A percentile compares a stretch with the other conserved stretches of the same genome.
phyloP scores from a whole-genome alignment of 2,797 vertebrate genomes.

The Distichodus sexfasciatus region DNA sequence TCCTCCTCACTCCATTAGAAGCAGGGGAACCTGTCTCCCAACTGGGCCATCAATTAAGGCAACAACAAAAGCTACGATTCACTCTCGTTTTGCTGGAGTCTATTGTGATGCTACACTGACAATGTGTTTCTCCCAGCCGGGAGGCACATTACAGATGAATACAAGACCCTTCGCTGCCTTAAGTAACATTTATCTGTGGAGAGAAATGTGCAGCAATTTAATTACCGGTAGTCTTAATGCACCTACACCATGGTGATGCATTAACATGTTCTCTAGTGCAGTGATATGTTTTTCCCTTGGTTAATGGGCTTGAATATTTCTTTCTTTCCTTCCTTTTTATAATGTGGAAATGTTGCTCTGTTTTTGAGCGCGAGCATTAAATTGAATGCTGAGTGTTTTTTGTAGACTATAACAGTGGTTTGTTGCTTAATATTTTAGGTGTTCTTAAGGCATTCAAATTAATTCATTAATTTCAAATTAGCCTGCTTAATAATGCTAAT shows the following conservation, averaged over 20 bases:
- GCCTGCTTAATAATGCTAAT: too few relatives aligned
- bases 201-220: constrained; percentile 33
- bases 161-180: constrained; percentile 14
- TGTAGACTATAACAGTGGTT: too few relatives aligned
- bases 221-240: constrained; percentile 36
- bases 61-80: constrained; percentile 60
- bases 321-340: background rate
- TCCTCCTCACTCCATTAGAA: constrained; percentile 55
- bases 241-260: constrained; percentile 14
- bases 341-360: background rate
- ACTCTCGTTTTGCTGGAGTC: constrained; percentile 63
- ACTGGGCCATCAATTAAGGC: constrained; percentile 56
- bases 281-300: background rate
- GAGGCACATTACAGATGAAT: constrained; percentile 43
- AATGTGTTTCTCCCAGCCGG: constrained; percentile 56
- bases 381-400: too few relatives aligned
- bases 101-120: constrained; percentile 69
- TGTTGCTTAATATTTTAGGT: too few relatives aligned
- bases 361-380: background rate
- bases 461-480: too few relatives aligned
- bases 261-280: background rate
- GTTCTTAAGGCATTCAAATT: too few relatives aligned
- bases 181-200: constrained; percentile 30
- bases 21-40: constrained; percentile 49
- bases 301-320: constrained; percentile 2